phyloP scores from a whole-genome alignment of 2,888 invertebrate genomes.

The Baronia brevicornis region DNA sequence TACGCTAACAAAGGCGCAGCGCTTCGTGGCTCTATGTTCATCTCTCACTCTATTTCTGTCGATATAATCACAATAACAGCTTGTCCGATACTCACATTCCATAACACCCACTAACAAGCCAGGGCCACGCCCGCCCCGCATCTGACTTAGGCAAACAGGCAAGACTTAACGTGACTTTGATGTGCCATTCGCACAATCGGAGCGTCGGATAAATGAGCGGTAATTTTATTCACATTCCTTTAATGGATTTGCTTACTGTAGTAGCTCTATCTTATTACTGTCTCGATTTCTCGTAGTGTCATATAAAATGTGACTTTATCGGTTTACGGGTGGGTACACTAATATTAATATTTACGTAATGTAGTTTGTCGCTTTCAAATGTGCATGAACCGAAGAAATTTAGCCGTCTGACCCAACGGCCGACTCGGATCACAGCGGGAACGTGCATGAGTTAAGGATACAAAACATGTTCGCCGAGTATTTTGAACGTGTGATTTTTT shows the following conservation, averaged over 20 bases:
- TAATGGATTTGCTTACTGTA: constrained; percentile 73
- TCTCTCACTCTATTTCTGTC: constrained; percentile 6
- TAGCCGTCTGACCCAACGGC: constrained; percentile 41
- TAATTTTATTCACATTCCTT: constrained; percentile 70
- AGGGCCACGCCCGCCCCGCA: constrained; percentile 22
- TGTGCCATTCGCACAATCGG: constrained; percentile 62
- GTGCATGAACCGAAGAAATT: constrained; percentile 63
- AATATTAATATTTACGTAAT: constrained; percentile 70
- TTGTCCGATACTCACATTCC: constrained; percentile 40
- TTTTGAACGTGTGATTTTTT: constrained; percentile 67
- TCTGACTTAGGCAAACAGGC: constrained; percentile 33
- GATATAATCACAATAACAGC: constrained; percentile 30
- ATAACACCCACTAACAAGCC: constrained; percentile 42
- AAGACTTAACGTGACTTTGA: constrained; percentile 52
- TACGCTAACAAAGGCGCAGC: no score
- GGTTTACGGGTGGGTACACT: constrained; percentile 72
- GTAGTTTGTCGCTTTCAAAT: constrained; percentile 73
- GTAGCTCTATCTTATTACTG: constrained; percentile 72
- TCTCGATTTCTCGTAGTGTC: constrained; percentile 72
- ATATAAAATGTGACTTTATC: constrained; percentile 58
- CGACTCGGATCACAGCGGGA: constrained; percentile 41
- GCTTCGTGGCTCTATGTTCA: constrained; percentile 16
- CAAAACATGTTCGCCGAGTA: constrained; percentile 51
- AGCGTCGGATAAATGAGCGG: constrained; percentile 59
- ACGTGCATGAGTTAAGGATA: constrained; percentile 47